phyloP scores from a whole-genome alignment of 2,113 vertebrate genomes.

The Xenopus borealis region DNA sequence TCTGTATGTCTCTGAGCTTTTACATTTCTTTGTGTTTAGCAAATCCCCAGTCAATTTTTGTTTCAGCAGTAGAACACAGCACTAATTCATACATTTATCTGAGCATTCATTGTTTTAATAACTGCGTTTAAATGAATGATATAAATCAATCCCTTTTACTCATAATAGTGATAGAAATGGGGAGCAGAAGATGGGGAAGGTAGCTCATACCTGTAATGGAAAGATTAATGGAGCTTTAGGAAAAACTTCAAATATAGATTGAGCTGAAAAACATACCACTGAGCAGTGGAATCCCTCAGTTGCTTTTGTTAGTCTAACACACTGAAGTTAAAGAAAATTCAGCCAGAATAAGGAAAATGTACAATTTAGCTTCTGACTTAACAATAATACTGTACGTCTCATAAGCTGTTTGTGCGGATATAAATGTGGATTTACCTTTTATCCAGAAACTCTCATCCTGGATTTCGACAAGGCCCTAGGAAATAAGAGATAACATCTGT shows the following conservation, averaged over 20 bases:
- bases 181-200: slow-evolving; percentile 6
- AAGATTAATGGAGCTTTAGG: slow-evolving; percentile 34
- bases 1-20: slow-evolving; percentile 41
- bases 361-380: not conserved
- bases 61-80: not conserved
- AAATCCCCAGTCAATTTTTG: slow-evolving; percentile 42
- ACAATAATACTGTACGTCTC: not conserved
- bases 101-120: slow-evolving; percentile 11
- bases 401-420: not conserved
- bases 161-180: slow-evolving; percentile 5
- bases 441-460: slow-evolving; percentile 11
- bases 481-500: not conserved
- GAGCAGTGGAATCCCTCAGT: not conserved
- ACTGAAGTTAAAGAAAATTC: not conserved
- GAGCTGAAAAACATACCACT: slow-evolving; percentile 18
- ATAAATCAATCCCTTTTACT: slow-evolving; percentile 21
- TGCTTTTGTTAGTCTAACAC: not conserved
- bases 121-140: slow-evolving; percentile 10
- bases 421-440: slow-evolving; percentile 7
- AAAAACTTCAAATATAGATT: slow-evolving; percentile 24
- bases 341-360: slow-evolving; percentile 1
- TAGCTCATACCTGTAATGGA: slow-evolving; percentile 19
- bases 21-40: slow-evolving; percentile 26
- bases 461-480: not conserved
- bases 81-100: slow-evolving; percentile 12